phyloP scores from a whole-genome alignment of 1,140 invertebrate genomes.

The Littorina saxatilis region DNA sequence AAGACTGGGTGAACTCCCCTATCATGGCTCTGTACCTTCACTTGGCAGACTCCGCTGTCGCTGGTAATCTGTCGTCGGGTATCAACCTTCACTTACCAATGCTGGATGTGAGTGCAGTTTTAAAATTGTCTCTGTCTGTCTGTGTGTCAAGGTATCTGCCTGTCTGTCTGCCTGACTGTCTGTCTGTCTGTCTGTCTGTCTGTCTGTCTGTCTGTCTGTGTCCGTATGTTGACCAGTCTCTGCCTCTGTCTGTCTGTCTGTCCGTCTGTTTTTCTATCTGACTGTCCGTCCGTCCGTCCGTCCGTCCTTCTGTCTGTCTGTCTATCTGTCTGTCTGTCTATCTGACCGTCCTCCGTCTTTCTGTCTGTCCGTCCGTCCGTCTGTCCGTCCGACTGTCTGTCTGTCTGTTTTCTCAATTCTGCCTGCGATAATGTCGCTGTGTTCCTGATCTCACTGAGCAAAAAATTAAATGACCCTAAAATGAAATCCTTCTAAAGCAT shows the following conservation, averaged over 20 bases:
- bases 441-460: no score
- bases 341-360: not conserved
- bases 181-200: no score
- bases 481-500: not conserved
- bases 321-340: not conserved
- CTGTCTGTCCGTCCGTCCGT: no score
- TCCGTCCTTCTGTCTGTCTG: not conserved
- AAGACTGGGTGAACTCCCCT: constrained; percentile 71
- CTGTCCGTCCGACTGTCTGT: no score
- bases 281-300: not conserved
- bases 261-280: not conserved
- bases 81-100: constrained; percentile 64
- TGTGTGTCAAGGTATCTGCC: not conserved
- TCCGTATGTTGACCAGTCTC: not conserved
- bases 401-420: no score
- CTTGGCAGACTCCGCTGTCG: constrained; percentile 46
- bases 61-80: constrained; percentile 58
- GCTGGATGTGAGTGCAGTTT: constrained; percentile 66
- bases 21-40: constrained; percentile 67
- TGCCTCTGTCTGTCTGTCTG: constrained; percentile 5
- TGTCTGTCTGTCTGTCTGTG: not conserved
- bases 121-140: not conserved
- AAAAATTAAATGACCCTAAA: no score
- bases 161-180: not conserved
- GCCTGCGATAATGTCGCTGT: no score